These are phyloP conservation scores for Eulithis testata DNA, from an alignment of 2,888 invertebrate species.

Conservation along the genomic window DNA sequence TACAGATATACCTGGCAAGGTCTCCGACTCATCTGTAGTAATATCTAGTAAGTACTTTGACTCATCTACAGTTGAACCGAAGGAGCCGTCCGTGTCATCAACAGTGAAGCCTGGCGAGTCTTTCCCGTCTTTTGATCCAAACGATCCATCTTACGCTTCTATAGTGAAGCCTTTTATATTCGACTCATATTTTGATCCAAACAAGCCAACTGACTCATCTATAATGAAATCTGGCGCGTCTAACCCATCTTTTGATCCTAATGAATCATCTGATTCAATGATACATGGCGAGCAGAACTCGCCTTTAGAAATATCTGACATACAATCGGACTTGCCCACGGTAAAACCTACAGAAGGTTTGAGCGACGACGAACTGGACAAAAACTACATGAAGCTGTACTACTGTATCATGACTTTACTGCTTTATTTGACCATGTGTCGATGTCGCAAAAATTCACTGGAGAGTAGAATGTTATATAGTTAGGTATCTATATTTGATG, in stretches of 20 bases:
- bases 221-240: no score
- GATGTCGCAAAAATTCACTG: constrained; percentile 4
- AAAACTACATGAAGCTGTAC: neutral
- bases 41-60: neutral
- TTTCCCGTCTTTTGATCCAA: neutral
- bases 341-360: no score
- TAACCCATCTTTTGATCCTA: no score
- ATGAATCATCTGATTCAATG: no score
- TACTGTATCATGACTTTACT: neutral
- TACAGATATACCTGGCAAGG: neutral
- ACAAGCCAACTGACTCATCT: no score
- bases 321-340: no score
- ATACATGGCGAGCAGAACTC: no score
- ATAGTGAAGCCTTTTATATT: neutral
- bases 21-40: neutral
- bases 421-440: constrained; percentile 1
- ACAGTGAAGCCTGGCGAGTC: neutral
- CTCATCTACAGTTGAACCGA: constrained; percentile 1
- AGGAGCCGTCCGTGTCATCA: neutral
- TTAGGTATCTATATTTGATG: no score
- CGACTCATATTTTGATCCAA: no score
- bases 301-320: no score
- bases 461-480: neutral
- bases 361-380: neutral
- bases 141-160: neutral